Evolutionary conservation across 1,140 invertebrate genomes (phyloP).

Genomic region (Pseudomyrmex cubaensis): DNA sequence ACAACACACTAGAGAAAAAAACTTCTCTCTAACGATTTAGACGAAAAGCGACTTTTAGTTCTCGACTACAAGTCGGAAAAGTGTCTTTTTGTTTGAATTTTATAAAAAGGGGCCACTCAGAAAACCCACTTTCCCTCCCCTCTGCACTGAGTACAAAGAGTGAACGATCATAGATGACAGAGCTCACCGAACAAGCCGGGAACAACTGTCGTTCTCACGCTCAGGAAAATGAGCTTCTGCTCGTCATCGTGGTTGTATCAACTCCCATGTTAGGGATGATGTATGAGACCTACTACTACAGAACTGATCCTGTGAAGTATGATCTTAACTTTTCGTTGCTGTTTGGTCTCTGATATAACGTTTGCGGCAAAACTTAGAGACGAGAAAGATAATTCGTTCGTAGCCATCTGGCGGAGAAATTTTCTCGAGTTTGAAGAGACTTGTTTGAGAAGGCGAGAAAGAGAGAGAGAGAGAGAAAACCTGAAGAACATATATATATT

Average conservation of each 20-base stretch:
- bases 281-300: slow-evolving; percentile 84
- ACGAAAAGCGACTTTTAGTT: no score
- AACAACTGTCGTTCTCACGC: slow-evolving; percentile 83
- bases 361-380: no score
- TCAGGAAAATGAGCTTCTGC: slow-evolving; percentile 81
- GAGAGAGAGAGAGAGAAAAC: no score
- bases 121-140: slow-evolving; percentile 79
- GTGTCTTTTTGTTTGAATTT: neutral
- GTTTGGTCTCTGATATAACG: no score
- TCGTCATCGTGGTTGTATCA: slow-evolving; percentile 85
- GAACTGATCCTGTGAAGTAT: slow-evolving; percentile 87
- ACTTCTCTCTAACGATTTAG: no score
- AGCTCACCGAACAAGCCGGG: slow-evolving; percentile 51
- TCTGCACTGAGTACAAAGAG: slow-evolving; percentile 67
- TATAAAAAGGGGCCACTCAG: slow-evolving; percentile 81
- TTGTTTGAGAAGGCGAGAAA: no score
- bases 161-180: slow-evolving; percentile 86
- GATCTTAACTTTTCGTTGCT: slow-evolving; percentile 78
- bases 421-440: no score
- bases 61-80: no score
- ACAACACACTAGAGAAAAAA: no score
- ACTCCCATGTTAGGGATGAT: slow-evolving; percentile 80
- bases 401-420: no score
- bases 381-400: no score
- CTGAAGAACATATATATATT: no score